Percentiles rank a stretch among this genome's conserved stretches.
Conservation (phyloP, 2,888 invertebrate species). For the Nasonia oneida region DNA sequence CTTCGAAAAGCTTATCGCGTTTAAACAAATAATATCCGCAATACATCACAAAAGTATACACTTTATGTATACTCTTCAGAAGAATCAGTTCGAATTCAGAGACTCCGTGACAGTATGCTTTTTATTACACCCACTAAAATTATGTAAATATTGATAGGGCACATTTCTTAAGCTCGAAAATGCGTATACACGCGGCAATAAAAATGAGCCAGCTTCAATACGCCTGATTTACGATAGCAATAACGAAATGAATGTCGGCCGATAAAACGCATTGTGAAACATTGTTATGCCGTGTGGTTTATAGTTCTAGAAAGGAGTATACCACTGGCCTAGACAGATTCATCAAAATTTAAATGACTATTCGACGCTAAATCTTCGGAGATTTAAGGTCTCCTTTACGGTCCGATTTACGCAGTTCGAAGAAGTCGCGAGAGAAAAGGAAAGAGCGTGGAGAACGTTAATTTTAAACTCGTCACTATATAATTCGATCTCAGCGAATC, state of each 20-base stretch:
- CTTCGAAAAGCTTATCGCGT: no score
- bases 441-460: background rate
- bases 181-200: background rate
- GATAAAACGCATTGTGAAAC: constrained; percentile 42
- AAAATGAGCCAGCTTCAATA: background rate
- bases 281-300: constrained; percentile 22
- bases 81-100: background rate
- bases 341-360: constrained; percentile 39
- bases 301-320: constrained; percentile 35
- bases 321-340: constrained; percentile 23
- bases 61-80: background rate
- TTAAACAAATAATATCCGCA: no score
- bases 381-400: constrained; percentile 34
- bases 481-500: background rate
- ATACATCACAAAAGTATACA: background rate
- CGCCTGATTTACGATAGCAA: constrained; percentile 24
- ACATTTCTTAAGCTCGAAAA: background rate
- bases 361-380: constrained; percentile 8
- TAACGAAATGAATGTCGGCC: constrained; percentile 22
- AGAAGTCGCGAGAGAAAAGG: background rate
- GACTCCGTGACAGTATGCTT: background rate
- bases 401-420: background rate
- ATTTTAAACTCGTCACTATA: background rate
- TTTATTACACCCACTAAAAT: background rate
- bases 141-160: background rate